Base-by-base conservation (phyloP, 2,888 invertebrate species). In the Metacarcinus magister region DNA sequence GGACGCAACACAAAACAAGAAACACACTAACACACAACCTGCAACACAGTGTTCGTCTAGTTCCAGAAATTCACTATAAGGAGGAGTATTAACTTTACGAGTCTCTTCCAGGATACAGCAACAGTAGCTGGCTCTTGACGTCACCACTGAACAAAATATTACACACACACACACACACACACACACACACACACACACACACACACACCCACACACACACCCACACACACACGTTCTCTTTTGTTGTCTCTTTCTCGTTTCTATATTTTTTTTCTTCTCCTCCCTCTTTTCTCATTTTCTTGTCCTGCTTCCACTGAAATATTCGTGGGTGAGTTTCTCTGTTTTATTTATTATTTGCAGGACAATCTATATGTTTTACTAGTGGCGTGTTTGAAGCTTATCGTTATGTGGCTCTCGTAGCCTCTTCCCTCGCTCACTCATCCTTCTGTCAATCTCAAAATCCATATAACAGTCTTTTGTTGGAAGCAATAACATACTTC, bases 341-440 rank as follows among this genome's bases (percentile, higher is more conserved):
- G 16, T 4, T 67, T 19, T 67, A 19, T 23, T 0, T n/a, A n/a
- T 67, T n/a, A 67, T 39, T 39, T 39, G n/a, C n/a, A 67, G n/a
- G 23, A n/a, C 19, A 67, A 67, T 67, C 7, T 23, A 7, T 23
- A n/a, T n/a, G n/a, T 67, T 67, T 67, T n/a, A 67, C n/a, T 0
- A n/a, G 67, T 67, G 67, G 67, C 67, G n/a, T 67, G 67, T 67
- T n/a, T 67, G 67, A n/a, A 67, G n/a, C 67, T 67, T n/a, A 67
- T 67, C 67, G 67, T 67, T 67, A 67, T 23, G 67, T n/a, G 7
- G 7, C n/a, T n/a, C n/a, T 67, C 67, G n/a, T 4, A 0, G 67
- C 67, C n/a, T 67, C 67, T n/a, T 67, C n/a, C 67, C 67, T 67
- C 67, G n/a, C 67, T 23, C 67, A 67, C 67, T 67, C 67, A 23